These are phyloP conservation scores for Helicoverpa zea DNA, from an alignment of 1,140 invertebrate species.

Conservation along the genomic window DNA sequence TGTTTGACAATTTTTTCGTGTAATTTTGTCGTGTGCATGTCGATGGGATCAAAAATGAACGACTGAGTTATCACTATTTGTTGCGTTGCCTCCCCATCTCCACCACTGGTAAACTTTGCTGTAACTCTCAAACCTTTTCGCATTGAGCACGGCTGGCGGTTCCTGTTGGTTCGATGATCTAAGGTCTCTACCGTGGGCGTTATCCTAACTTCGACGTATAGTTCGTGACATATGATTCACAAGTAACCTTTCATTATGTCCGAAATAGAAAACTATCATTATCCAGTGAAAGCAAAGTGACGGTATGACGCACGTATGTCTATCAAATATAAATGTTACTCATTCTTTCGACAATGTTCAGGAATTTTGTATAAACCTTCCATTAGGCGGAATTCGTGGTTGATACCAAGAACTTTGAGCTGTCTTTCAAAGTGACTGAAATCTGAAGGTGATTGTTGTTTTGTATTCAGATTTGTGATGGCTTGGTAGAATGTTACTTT, in stretches of 20 bases:
- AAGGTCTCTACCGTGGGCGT: not conserved
- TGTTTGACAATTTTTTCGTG: no score
- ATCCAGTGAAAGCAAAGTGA: not conserved
- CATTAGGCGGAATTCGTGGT: not conserved
- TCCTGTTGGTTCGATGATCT: not conserved
- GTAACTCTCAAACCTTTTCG: not conserved
- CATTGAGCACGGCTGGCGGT: no score
- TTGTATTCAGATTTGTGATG: no score
- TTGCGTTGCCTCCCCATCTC: no score
- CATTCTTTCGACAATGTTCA: not conserved
- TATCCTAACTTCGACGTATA: not conserved
- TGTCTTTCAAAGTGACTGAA: not conserved
- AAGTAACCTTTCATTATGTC: conserved; percentile 11
- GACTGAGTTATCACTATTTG: no score
- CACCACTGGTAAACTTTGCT: no score
- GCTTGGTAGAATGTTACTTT: no score
- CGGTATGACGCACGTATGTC: conserved; percentile 10
- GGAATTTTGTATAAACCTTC: not conserved
- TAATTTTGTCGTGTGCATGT: no score
- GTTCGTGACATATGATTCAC: conserved; percentile 12
- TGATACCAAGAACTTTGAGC: no score
- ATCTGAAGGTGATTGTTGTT: no score
- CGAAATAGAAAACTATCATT: conserved; percentile 25
- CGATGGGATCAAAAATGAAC: no score
- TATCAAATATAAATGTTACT: conserved; percentile 29